Evolutionary conservation across 2,113 vertebrate genomes (phyloP).

Genomic region (Aythya baeri): DNA sequence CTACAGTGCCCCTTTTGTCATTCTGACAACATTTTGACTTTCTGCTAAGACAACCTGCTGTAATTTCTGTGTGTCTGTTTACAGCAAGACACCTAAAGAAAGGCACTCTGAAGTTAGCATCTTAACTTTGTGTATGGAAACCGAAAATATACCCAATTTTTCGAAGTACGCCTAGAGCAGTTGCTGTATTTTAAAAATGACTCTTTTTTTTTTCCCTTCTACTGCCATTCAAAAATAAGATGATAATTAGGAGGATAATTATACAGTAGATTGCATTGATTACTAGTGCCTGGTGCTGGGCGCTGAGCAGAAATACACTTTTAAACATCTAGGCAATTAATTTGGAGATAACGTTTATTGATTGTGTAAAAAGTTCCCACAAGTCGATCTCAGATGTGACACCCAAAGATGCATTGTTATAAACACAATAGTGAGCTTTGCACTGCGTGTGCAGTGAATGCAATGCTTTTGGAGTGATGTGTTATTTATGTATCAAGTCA

Average conservation of each 20-base stretch:
- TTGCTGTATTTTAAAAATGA: neutral
- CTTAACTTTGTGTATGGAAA: neutral
- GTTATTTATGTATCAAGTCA: slow-evolving; percentile 72
- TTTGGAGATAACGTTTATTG: slow-evolving; percentile 51
- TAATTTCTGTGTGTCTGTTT: neutral
- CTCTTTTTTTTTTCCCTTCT: neutral
- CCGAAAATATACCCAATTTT: neutral
- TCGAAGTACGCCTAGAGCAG: neutral
- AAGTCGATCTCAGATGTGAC: slow-evolving; percentile 47
- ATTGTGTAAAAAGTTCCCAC: slow-evolving; percentile 40
- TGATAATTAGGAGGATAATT: slow-evolving; percentile 36
- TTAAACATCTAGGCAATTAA: slow-evolving; percentile 50
- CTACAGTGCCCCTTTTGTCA: neutral
- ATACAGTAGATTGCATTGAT: slow-evolving; percentile 19
- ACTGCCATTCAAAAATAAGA: slow-evolving; percentile 27
- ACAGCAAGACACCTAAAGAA: neutral
- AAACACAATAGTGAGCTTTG: slow-evolving; percentile 32
- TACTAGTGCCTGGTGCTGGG: neutral
- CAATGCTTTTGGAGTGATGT: neutral
- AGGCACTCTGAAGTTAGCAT: neutral
- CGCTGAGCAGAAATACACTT: slow-evolving; percentile 35
- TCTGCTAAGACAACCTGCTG: neutral
- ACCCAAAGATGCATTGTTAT: slow-evolving; percentile 35
- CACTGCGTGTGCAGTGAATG: slow-evolving; percentile 8
- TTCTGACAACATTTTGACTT: neutral